Evolutionary conservation across 2,888 invertebrate genomes (phyloP).

Genomic region (Junonia oenone): DNA sequence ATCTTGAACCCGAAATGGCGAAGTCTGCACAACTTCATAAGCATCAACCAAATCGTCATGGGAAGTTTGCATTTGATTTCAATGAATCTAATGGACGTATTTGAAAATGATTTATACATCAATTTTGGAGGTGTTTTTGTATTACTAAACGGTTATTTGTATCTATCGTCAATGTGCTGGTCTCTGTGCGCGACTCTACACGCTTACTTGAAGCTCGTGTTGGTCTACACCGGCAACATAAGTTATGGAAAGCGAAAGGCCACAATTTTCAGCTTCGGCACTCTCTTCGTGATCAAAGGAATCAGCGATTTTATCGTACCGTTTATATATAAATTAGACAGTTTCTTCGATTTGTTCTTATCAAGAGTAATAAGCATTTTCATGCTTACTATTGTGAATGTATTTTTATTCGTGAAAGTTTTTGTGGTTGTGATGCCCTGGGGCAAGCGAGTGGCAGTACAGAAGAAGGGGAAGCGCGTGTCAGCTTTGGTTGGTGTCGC

Average conservation of each 20-base stretch:
- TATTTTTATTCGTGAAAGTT: constrained; percentile 20
- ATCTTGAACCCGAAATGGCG: constrained; percentile 29
- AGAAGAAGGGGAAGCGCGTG: background rate
- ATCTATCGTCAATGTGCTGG: constrained; percentile 21
- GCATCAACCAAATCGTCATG: constrained; percentile 26
- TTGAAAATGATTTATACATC: background rate
- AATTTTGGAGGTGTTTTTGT: background rate
- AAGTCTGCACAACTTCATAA: constrained; percentile 28
- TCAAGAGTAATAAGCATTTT: constrained; percentile 6
- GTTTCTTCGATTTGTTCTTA: background rate
- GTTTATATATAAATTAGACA: background rate
- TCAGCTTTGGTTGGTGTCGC: constrained; percentile 15
- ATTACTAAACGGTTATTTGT: constrained; percentile 19
- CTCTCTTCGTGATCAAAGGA: constrained; percentile 6
- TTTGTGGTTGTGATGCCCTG: constrained; percentile 17
- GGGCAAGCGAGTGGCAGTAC: background rate
- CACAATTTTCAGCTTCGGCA: constrained; percentile 14
- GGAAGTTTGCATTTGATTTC: constrained; percentile 26
- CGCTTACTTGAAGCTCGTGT: constrained; percentile 28
- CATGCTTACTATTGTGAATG: constrained; percentile 15
- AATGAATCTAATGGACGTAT: background rate
- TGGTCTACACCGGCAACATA: constrained; percentile 25
- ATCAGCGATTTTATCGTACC: constrained; percentile 17
- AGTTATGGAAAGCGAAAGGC: constrained; percentile 23
- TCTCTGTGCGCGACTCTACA: constrained; percentile 25